These are phyloP conservation scores for Ormyrus nitidulus DNA, from an alignment of 2,888 invertebrate species.

Conservation along the genomic window DNA sequence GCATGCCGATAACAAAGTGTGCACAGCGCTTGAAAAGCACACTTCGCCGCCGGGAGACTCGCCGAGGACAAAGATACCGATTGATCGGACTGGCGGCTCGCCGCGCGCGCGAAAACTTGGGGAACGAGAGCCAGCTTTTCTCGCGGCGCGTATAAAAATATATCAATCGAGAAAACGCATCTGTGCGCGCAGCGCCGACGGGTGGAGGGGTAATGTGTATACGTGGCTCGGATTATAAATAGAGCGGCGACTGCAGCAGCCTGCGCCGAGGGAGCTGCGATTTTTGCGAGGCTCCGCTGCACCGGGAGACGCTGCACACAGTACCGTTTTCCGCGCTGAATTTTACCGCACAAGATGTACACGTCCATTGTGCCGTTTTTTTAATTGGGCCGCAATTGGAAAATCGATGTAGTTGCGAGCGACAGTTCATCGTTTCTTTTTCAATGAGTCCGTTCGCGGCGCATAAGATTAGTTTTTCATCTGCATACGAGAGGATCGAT, in stretches of 20 bases:
- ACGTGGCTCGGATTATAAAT: constrained; percentile 43
- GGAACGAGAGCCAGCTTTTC: constrained; percentile 18
- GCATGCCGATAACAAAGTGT: constrained; percentile 47
- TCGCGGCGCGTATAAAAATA: constrained; percentile 45
- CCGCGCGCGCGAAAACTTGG: not conserved
- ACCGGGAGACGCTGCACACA: no score
- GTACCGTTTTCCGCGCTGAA: no score
- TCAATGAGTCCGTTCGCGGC: no score
- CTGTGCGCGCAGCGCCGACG: constrained; percentile 14
- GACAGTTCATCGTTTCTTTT: no score
- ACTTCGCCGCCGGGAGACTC: constrained; percentile 11
- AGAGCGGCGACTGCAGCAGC: not conserved
- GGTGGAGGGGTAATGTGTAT: not conserved
- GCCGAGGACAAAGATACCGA: constrained; percentile 53
- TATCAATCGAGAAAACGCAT: constrained; percentile 52
- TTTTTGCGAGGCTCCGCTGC: constrained; percentile 43
- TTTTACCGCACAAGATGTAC: no score
- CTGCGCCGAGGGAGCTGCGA: constrained; percentile 1
- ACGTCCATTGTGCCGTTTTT: no score
- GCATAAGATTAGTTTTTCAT: no score
- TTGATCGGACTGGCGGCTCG: constrained; percentile 25
- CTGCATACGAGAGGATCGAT: no score
- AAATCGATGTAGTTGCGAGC: no score
- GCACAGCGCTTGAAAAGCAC: constrained; percentile 13
- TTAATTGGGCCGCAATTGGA: no score